Evolutionary conservation across 35 echinoderm and acorn worm species (phyloP).

Genomic region (Nesometra sesokonis): DNA sequence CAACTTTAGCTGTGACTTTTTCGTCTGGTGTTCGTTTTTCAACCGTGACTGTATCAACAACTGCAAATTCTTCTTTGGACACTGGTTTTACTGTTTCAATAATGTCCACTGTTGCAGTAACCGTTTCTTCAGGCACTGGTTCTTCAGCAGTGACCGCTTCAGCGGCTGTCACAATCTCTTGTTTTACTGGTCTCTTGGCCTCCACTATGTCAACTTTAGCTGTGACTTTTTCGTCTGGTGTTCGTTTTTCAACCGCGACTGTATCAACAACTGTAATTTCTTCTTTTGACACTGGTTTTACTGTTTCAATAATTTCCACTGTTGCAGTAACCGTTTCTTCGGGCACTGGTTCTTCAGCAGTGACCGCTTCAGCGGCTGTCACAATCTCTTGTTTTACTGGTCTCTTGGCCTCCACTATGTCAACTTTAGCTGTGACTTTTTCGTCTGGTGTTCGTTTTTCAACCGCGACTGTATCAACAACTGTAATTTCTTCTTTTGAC

Average conservation of each 20-base stretch:
- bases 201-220: conserved; percentile 9
- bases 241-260: background rate
- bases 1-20: background rate
- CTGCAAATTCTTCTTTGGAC: background rate
- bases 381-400: background rate
- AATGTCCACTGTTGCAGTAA: background rate
- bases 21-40: conserved; percentile 1
- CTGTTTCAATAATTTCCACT: background rate
- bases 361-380: background rate
- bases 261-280: background rate
- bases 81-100: background rate
- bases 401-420: background rate
- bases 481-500: background rate
- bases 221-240: background rate
- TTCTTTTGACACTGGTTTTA: background rate
- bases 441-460: background rate
- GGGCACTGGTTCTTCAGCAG: background rate
- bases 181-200: background rate
- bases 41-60: background rate
- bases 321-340: background rate
- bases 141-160: conserved; percentile 5
- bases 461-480: background rate
- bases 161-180: background rate
- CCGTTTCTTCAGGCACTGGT: background rate
- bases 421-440: background rate